Base-by-base conservation (phyloP, 2,113 vertebrate species). In the Thunnus maccoyii region DNA sequence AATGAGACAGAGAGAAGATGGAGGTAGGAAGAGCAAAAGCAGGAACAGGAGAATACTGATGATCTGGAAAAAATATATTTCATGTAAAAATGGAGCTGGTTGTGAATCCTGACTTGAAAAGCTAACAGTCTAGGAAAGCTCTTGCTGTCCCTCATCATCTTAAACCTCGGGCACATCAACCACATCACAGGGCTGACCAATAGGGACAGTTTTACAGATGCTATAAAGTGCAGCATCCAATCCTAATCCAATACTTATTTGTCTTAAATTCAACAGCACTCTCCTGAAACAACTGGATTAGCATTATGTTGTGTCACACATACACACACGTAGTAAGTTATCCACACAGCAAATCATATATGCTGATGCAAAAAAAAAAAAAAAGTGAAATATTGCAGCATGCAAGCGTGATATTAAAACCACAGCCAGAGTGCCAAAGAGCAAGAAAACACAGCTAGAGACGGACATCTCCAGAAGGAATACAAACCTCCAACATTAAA, bases 401-500 rank as follows among this genome's bases (percentile, higher is more conserved):
- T 91, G 91, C 90, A 92, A 93, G 93, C 90, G 88, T 93, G 91
- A 88, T 71, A 60, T 86, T 84, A 82, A 68, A 85, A 86, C 30
- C 86, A 79, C 77, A 86, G 90, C 76, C 46, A 52, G 41, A 86
- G 85, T 91, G 93, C 92, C 93, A 95, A 94, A 95, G 94, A 96
- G 96, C 95, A 95, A 93, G 96, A 95, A 94, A 86, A 90, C 51
- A 69, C 73, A 85, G 77, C 76, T 18, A 60, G 60, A 88, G 85
- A 93, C 68, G 0, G 67, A 87, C 72, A 44, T 87, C 94, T 95
- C 96, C 94, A 91, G 86, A 96, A 93, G 94, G 95, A 93, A 98
- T 99, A 99, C 97, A 96, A 97, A 99, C 98, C 98, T 99, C 98
- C 97, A 99, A 97, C 98, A 99, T 99, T 97, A 99, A 97, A 96